phyloP scores from a whole-genome alignment of 1,140 invertebrate genomes.

The Drosophila dunni region DNA sequence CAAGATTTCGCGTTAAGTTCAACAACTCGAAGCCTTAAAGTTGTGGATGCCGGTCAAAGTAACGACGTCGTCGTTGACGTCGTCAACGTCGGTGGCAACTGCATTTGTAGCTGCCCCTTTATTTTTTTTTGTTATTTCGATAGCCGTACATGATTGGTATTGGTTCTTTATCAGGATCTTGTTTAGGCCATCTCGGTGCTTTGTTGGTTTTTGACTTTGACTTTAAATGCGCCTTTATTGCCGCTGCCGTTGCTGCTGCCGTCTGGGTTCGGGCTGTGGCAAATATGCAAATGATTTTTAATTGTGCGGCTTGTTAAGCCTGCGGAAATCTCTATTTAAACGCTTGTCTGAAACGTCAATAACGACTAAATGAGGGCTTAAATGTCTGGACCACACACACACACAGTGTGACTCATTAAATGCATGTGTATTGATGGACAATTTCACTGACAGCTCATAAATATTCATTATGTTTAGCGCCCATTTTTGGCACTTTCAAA shows the following conservation, averaged over 20 bases:
- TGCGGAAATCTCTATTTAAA: slow-evolving; percentile 58
- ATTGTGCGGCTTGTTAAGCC: slow-evolving; percentile 65
- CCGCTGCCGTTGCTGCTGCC: too few species aligned
- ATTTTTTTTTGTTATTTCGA: slow-evolving; percentile 17
- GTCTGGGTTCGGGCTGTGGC: slow-evolving; percentile 9
- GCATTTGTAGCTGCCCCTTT: slow-evolving; percentile 28
- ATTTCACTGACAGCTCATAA: slow-evolving; percentile 19
- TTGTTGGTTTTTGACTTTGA: slow-evolving; percentile 72
- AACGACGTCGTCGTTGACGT: slow-evolving; percentile 28
- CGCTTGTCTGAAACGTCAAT: slow-evolving; percentile 44
- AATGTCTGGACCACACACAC: slow-evolving; percentile 30
- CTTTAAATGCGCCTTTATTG: slow-evolving; percentile 66
- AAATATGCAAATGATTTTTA: slow-evolving; percentile 75
- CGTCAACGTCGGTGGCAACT: slow-evolving; percentile 68
- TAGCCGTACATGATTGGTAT: slow-evolving; percentile 67
- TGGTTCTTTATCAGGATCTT: slow-evolving; percentile 81
- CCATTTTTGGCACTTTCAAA: slow-evolving; percentile 48
- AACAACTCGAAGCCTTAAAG: slow-evolving; percentile 76
- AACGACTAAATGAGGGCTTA: slow-evolving; percentile 46
- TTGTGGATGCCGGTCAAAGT: slow-evolving; percentile 69
- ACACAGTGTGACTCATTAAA: slow-evolving; percentile 9
- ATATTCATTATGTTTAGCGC: slow-evolving; percentile 40
- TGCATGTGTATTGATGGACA: neutral
- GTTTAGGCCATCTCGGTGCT: slow-evolving; percentile 78
- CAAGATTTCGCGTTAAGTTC: slow-evolving; percentile 80